Conservation (phyloP, 2,797 vertebrate species). For the Leptoclinus maculatus region DNA sequence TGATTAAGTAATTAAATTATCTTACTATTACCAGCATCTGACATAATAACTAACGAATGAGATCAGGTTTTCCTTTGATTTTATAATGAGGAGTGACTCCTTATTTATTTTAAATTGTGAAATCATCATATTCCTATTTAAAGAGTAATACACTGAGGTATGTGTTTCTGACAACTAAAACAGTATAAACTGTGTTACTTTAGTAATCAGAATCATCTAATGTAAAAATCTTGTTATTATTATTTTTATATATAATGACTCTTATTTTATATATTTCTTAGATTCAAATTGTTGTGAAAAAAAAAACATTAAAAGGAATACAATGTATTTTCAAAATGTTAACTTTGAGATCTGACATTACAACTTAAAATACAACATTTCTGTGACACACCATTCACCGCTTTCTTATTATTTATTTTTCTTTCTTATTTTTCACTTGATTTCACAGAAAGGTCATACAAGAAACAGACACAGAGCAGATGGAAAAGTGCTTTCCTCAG, state of each 20-base stretch:
- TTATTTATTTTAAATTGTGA: background rate
- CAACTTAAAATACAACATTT: background rate
- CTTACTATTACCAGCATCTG: background rate
- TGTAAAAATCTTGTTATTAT: background rate
- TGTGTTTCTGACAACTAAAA: conserved; percentile 6
- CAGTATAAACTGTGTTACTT: background rate
- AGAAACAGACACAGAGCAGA: conserved; percentile 39
- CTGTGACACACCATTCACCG: background rate
- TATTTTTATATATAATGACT: background rate
- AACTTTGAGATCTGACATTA: background rate
- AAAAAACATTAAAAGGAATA: background rate
- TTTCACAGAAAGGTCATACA: background rate
- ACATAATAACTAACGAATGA: background rate
- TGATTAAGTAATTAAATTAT: background rate
- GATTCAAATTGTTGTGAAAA: background rate
- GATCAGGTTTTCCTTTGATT: conserved; percentile 13
- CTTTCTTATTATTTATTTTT: background rate
- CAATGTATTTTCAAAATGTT: background rate
- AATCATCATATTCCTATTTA: background rate
- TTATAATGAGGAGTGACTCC: background rate
- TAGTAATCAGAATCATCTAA: background rate
- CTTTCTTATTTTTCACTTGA: background rate
- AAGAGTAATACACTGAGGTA: conserved; percentile 1
- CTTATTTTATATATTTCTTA: background rate
- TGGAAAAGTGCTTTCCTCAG: conserved; percentile 49